phyloP scores from a whole-genome alignment of 2,797 vertebrate species.

The Aselliscus stoliczkanus region DNA sequence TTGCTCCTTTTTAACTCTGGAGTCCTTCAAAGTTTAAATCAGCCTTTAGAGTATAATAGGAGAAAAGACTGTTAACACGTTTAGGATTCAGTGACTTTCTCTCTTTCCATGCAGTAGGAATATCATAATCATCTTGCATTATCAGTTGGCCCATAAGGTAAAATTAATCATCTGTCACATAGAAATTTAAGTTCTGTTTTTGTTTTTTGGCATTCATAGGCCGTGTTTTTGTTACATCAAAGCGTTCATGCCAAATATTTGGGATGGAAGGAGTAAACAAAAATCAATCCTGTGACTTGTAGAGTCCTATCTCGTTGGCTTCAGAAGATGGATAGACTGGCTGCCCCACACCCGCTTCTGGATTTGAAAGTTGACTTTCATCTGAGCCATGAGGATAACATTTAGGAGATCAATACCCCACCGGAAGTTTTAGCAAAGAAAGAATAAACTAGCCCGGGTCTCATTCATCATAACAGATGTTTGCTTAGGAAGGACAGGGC shows the following conservation, averaged over 20 bases:
- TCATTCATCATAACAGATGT: not conserved
- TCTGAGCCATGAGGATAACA: conserved; percentile 45
- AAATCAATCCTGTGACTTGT: conserved; percentile 8
- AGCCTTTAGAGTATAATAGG: not conserved
- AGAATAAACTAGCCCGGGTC: not conserved
- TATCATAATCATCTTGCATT: not conserved
- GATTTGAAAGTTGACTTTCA: conserved; percentile 48
- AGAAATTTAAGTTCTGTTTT: conserved; percentile 36
- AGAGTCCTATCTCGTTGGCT: conserved; percentile 40
- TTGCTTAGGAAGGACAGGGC: not conserved
- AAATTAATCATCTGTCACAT: not conserved
- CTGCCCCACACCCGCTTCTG: not conserved
- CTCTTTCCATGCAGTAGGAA: not conserved
- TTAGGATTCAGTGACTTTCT: not conserved
- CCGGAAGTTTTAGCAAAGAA: conserved; percentile 31
- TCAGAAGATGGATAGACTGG: not conserved
- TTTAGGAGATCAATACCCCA: conserved; percentile 35
- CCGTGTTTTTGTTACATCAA: conserved; percentile 37
- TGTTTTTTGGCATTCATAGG: conserved; percentile 9
- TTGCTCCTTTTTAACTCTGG: not conserved
- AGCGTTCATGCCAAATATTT: conserved; percentile 51
- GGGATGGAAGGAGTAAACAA: conserved; percentile 12
- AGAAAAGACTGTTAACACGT: not conserved
- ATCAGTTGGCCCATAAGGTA: not conserved
- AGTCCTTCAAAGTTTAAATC: not conserved